phyloP scores from a whole-genome alignment of 2,888 invertebrate species.

The Hirudinaria manillensis region DNA sequence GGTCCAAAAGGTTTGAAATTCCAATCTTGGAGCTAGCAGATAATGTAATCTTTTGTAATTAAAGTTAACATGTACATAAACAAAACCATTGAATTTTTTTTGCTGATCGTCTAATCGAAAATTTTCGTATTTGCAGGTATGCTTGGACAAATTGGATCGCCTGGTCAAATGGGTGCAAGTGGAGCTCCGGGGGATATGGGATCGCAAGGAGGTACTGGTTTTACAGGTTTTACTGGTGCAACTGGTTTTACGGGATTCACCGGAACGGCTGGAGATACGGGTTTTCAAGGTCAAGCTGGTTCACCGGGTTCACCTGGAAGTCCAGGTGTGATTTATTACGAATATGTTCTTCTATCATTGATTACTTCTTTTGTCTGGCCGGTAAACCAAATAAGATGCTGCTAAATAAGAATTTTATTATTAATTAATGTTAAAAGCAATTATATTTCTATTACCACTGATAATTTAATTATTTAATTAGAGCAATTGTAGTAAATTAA shows the following conservation, averaged over 20 bases:
- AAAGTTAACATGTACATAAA: conserved; percentile 18
- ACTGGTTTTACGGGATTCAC: neutral
- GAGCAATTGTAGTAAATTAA: neutral
- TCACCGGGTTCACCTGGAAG: conserved; percentile 3
- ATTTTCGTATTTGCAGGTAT: neutral
- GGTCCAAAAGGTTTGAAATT: conserved; percentile 27
- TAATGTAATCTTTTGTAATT: conserved; percentile 9
- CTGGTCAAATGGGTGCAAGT: conserved; percentile 16
- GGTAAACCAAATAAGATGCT: no score
- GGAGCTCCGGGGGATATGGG: neutral
- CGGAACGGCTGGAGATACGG: neutral
- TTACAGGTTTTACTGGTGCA: conserved; percentile 1
- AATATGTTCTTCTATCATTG: neutral
- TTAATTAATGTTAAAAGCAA: neutral
- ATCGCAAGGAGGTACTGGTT: neutral
- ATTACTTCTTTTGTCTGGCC: no score
- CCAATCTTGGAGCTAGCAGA: neutral
- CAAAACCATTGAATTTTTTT: conserved; percentile 10
- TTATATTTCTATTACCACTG: neutral
- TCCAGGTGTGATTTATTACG: neutral
- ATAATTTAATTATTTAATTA: neutral
- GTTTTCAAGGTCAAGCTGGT: conserved; percentile 18
- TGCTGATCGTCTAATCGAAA: neutral
- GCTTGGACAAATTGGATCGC: conserved; percentile 19
- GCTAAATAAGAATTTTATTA: no score